phyloP scores from a whole-genome alignment of 2,888 invertebrate species.

The Athripsodes cinereus region DNA sequence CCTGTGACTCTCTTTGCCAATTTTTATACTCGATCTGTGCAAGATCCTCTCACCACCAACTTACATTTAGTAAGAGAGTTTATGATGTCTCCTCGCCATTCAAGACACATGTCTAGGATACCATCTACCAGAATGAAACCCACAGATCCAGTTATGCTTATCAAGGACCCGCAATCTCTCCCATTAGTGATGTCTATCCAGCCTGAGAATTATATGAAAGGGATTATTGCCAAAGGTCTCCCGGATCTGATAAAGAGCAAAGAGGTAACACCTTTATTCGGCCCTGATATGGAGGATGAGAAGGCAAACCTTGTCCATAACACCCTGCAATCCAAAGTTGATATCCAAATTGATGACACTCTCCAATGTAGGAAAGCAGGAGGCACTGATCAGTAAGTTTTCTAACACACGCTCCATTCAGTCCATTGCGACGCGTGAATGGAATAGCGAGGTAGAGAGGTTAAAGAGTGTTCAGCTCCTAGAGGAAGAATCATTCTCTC shows the following conservation, averaged over 20 bases:
- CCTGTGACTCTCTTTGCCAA: background rate
- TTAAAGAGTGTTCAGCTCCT: background rate
- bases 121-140: background rate
- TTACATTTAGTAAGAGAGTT: background rate
- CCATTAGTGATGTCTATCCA: background rate
- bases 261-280: background rate
- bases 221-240: background rate
- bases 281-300: background rate
- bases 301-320: background rate
- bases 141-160: background rate
- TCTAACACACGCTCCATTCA: background rate
- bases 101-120: background rate
- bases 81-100: background rate
- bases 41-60: background rate
- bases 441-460: background rate
- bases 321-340: background rate
- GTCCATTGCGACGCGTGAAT: background rate
- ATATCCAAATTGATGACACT: background rate
- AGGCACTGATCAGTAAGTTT: background rate
- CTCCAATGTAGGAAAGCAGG: background rate
- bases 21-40: background rate
- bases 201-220: background rate
- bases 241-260: background rate
- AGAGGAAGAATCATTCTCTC: background rate
- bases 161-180: background rate